Evolutionary conservation across 2,113 vertebrate genomes (phyloP).

Genomic region (Engystomops pustulosus): DNA sequence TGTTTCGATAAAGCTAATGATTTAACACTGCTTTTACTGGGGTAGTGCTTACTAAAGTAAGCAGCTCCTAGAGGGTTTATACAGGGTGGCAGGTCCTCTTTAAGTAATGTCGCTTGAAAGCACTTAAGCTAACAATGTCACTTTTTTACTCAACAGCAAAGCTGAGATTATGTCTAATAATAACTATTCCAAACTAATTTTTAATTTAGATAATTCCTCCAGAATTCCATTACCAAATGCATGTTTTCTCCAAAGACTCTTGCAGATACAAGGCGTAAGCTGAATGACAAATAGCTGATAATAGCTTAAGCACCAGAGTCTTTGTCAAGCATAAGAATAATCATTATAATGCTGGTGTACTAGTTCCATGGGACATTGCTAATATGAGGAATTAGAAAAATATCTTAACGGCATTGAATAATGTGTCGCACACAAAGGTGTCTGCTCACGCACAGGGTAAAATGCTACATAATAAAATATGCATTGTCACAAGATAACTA

Average conservation of each 20-base stretch:
- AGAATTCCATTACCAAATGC: background rate
- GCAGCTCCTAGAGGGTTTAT: too few species aligned
- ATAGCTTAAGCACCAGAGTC: background rate
- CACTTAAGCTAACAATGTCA: background rate
- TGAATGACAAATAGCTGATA: slow-evolving; percentile 28
- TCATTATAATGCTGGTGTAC: slow-evolving; percentile 1
- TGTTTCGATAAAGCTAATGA: too few species aligned
- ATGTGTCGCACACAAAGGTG: background rate
- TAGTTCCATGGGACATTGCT: slow-evolving; percentile 1
- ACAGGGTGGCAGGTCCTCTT: too few species aligned
- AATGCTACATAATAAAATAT: background rate
- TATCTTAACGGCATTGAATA: background rate
- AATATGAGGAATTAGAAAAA: slow-evolving; percentile 32
- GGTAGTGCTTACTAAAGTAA: too few species aligned
- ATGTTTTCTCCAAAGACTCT: background rate
- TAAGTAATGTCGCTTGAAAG: background rate
- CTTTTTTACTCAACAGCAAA: background rate
- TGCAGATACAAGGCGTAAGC: slow-evolving; percentile 10
- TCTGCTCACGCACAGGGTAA: background rate
- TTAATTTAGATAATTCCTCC: slow-evolving; percentile 42
- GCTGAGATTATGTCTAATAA: background rate
- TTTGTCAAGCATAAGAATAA: slow-evolving; percentile 34
- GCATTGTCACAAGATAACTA: background rate
- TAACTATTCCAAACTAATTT: background rate
- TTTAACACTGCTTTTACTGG: too few species aligned